Conservation (phyloP, 2,888 invertebrate species). For the Acrobasis suavella region DNA sequence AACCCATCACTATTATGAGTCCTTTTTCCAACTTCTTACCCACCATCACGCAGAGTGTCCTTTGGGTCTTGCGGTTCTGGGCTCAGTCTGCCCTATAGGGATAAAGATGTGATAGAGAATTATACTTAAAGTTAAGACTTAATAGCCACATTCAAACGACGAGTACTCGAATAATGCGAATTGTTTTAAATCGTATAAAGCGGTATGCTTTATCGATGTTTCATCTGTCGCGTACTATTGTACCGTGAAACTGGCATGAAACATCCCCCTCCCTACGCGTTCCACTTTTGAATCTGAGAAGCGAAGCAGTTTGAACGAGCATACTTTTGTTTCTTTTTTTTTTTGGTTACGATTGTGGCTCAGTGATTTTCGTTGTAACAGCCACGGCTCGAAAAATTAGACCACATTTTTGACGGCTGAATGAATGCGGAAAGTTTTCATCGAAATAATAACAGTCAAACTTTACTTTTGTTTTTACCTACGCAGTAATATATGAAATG, state of each 20-base stretch:
- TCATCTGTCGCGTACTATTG: constrained; percentile 11
- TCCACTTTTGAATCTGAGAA: constrained; percentile 16
- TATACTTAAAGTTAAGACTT: too few species aligned
- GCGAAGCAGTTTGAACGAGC: constrained; percentile 16
- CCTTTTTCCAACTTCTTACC: too few species aligned
- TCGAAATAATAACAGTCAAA: constrained; percentile 1
- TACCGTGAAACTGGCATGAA: constrained; percentile 15
- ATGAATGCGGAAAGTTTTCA: constrained; percentile 7
- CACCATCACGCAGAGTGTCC: too few species aligned
- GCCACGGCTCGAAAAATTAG: constrained; percentile 7
- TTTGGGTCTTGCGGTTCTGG: too few species aligned
- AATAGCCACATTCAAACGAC: too few species aligned
- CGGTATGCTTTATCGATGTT: constrained; percentile 8
- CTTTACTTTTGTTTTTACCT: neutral
- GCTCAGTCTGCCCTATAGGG: too few species aligned
- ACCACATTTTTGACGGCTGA: neutral
- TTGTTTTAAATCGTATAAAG: constrained; percentile 2
- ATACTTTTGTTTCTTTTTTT: constrained; percentile 11
- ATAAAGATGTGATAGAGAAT: too few species aligned
- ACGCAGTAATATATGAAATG: too few species aligned
- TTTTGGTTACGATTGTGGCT: neutral
- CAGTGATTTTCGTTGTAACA: constrained; percentile 15
- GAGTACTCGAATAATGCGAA: neutral
- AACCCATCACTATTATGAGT: too few species aligned
- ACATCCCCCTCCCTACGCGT: constrained; percentile 7